phyloP scores from a whole-genome alignment of 2,797 vertebrate species.

The Enteromius argenteus region DNA sequence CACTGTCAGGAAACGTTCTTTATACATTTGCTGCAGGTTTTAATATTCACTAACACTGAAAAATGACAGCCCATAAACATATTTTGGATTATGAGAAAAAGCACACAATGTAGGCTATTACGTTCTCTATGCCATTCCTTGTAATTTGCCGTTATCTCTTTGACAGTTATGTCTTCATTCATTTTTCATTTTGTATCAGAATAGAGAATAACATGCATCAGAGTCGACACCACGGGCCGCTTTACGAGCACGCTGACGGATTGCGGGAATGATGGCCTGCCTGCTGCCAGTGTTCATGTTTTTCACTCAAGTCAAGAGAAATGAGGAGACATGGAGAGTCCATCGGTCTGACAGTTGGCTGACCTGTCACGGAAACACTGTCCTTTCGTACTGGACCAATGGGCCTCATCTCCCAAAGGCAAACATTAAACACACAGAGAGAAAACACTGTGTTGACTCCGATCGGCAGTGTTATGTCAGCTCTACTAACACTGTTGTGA shows the following conservation, averaged over 20 bases:
- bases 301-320: slow-evolving; percentile 15
- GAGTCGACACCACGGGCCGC: slow-evolving; percentile 42
- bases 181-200: slow-evolving; percentile 55
- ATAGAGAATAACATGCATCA: slow-evolving; percentile 62
- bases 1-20: slow-evolving; percentile 56
- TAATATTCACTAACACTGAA: slow-evolving; percentile 66
- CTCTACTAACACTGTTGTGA: slow-evolving; percentile 18
- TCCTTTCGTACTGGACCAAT: slow-evolving; percentile 12
- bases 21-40: slow-evolving; percentile 55
- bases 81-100: slow-evolving; percentile 67
- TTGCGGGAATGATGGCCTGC: slow-evolving; percentile 58
- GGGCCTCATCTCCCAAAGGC: slow-evolving; percentile 17
- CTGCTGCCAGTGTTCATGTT: background rate
- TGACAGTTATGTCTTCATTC: slow-evolving; percentile 53
- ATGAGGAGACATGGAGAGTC: slow-evolving; percentile 19
- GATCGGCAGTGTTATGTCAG: background rate
- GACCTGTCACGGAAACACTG: slow-evolving; percentile 37
- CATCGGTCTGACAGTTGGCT: slow-evolving; percentile 31
- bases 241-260: slow-evolving; percentile 57
- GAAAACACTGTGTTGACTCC: slow-evolving; percentile 21
- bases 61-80: slow-evolving; percentile 65
- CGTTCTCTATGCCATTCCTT: slow-evolving; percentile 48
- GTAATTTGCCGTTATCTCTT: slow-evolving; percentile 58
- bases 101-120: slow-evolving; percentile 58
- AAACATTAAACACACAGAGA: slow-evolving; percentile 35